A percentile compares a stretch with the other conserved stretches of the same genome.
These are phyloP conservation scores for Melipona bicolor DNA, from an alignment of 2,888 invertebrate species.

Conservation along the genomic window DNA sequence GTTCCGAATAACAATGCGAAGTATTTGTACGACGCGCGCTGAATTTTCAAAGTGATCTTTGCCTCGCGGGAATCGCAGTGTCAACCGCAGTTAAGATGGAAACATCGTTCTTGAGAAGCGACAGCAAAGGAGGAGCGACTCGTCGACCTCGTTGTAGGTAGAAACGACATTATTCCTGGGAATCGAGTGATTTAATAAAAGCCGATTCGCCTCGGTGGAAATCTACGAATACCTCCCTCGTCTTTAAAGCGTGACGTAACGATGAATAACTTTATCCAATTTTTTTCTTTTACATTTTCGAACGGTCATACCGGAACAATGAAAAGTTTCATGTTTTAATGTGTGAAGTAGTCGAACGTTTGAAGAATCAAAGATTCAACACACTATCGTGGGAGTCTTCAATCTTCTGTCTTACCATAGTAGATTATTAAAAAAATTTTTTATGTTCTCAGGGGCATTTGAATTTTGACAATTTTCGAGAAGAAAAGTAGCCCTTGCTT, in stretches of 20 bases:
- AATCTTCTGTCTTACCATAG: too few relatives aligned
- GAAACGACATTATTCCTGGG: constrained; percentile 56
- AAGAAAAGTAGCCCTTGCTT: too few relatives aligned
- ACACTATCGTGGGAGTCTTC: too few relatives aligned
- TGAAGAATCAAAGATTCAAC: too few relatives aligned
- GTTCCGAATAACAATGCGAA: not conserved
- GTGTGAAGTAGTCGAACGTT: too few relatives aligned
- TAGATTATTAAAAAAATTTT: too few relatives aligned
- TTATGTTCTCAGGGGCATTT: too few relatives aligned
- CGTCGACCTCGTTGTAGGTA: constrained; percentile 39
- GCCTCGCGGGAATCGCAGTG: not conserved
- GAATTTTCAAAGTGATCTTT: not conserved
- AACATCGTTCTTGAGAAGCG: constrained; percentile 4
- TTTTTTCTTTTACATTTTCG: not conserved
- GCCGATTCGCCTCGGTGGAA: constrained; percentile 29
- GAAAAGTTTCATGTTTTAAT: not conserved
- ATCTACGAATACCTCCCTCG: constrained; percentile 16
- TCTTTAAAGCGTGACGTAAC: constrained; percentile 36
- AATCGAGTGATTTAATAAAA: constrained; percentile 59
- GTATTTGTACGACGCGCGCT: not conserved
- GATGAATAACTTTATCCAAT: constrained; percentile 5
- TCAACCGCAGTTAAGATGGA: not conserved
- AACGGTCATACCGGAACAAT: not conserved
- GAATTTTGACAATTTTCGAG: too few relatives aligned
- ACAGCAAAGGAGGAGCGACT: constrained; percentile 13